phyloP scores from a whole-genome alignment of 2,113 vertebrate species.

The Hydropotes inermis region DNA sequence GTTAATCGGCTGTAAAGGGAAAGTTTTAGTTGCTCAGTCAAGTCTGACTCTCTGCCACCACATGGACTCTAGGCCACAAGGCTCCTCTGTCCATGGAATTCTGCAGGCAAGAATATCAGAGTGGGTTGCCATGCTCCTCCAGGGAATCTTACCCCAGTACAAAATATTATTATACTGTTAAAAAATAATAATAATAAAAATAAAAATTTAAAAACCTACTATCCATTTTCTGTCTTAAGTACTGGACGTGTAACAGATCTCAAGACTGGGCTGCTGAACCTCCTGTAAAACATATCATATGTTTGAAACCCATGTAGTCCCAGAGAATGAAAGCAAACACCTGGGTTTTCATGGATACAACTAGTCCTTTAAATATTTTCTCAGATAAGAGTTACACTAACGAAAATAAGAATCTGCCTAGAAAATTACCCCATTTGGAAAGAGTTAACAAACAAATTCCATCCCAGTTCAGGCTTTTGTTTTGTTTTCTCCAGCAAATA shows the following conservation, averaged over 20 bases:
- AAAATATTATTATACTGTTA: neutral
- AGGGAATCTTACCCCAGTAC: neutral
- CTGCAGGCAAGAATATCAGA: neutral
- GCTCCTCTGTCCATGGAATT: neutral
- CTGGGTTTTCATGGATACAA: neutral
- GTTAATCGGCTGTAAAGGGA: neutral
- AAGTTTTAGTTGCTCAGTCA: neutral
- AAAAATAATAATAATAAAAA: neutral
- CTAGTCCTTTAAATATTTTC: neutral
- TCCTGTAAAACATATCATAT: neutral
- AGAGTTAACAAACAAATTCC: neutral
- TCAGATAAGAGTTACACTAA: neutral
- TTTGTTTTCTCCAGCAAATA: neutral
- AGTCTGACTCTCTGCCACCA: neutral
- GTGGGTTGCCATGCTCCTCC: neutral
- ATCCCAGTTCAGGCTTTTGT: neutral
- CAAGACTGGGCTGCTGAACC: neutral
- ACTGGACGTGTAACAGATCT: slow-evolving; percentile 4
- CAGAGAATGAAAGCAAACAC: neutral
- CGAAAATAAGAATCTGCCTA: neutral
- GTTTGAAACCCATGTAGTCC: neutral
- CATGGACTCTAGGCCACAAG: neutral
- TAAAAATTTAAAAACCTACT: neutral
- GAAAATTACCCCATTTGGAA: neutral
- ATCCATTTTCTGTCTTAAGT: neutral